Evolutionary conservation across 1,140 invertebrate species (phyloP), one percentile per base, ranked within the genome.

Genomic region (Steinernema feltiae): DNA sequence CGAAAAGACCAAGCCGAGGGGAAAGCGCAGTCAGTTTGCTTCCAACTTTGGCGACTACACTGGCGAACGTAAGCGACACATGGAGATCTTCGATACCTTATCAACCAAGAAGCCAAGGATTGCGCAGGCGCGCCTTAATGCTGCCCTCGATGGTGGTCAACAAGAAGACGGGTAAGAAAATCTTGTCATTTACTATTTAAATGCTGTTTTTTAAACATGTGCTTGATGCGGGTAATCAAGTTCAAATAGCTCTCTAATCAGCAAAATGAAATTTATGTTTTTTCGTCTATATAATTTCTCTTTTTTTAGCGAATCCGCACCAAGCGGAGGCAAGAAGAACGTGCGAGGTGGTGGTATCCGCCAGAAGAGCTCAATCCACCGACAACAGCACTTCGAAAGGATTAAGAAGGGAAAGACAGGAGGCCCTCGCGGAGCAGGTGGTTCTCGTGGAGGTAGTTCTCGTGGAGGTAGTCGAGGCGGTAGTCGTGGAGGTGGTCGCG

Each of bases 1-100:
- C 86, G 93, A 95, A 85, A 93, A 93, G 83, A 89, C 86, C n/a
- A 83, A 87, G 24, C 87, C 87, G 79, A 87, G 87, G 76, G 89
- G 89, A 21, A 89, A 88, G 75, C 90, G 90, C 80, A 81, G 90
- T n/a, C n/a, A 90, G 86, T 88, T 88, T 76, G 70, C 72, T 72
- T 29, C 53, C 70, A 31, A 70, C 30, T 74, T n/a, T 32, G 18
- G 21, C 35, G 32, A 46, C 24, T 0, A 7, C 77, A 69, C 21
- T 30, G 29, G 18, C 21, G 63, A 32, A 73, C 17, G 32, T 7
- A 18, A 15, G 48, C 48, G 21, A 21, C 35, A 69, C 41, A 48
- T 18, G 27, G 30, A 30, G 1, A 63, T 79, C 70, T 32, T 69
- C 63, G 30, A 24, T 75, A 75, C 48, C 69, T 30, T 35, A 70